These are phyloP conservation scores for Pristionchus pacificus DNA, from an alignment of 1,140 invertebrate species.

Conservation along the genomic window DNA sequence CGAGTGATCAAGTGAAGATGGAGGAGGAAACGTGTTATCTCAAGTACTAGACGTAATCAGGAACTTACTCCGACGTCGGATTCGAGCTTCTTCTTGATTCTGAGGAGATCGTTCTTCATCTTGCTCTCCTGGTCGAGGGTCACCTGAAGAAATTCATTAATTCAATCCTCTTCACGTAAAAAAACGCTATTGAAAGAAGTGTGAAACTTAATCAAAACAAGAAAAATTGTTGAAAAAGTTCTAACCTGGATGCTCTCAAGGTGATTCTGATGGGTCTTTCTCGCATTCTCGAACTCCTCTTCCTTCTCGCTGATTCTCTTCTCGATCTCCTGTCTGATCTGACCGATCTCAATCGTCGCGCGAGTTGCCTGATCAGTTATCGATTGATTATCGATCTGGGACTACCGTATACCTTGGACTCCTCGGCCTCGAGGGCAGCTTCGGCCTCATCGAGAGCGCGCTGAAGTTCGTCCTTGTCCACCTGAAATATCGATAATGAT, in stretches of 20 bases:
- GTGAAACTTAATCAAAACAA: background rate
- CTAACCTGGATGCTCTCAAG: constrained; percentile 98
- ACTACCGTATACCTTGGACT: constrained; percentile 92
- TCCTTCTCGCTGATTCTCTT: constrained; percentile 98
- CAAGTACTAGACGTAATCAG: no score
- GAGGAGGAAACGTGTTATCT: no score
- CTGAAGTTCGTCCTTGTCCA: constrained; percentile 98
- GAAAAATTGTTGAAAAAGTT: constrained; percentile 73
- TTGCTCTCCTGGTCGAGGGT: constrained; percentile 96
- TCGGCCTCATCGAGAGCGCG: constrained; percentile 97
- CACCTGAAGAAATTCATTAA: constrained; percentile 60
- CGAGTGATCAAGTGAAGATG: no score
- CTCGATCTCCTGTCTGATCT: constrained; percentile 96
- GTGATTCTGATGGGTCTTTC: constrained; percentile 97
- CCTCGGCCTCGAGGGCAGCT: constrained; percentile 94
- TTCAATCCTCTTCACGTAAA: background rate
- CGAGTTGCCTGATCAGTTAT: no score
- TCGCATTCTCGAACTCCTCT: constrained; percentile 99
- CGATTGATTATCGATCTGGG: constrained; percentile 71
- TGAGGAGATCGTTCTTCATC: constrained; percentile 95
- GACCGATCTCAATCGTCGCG: constrained; percentile 81
- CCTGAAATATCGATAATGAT: no score
- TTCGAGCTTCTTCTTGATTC: constrained; percentile 98
- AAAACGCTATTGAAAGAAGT: background rate
- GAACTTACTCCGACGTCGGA: constrained; percentile 79